phyloP scores from a whole-genome alignment of 2,113 vertebrate genomes.

The Lates calcarifer region DNA sequence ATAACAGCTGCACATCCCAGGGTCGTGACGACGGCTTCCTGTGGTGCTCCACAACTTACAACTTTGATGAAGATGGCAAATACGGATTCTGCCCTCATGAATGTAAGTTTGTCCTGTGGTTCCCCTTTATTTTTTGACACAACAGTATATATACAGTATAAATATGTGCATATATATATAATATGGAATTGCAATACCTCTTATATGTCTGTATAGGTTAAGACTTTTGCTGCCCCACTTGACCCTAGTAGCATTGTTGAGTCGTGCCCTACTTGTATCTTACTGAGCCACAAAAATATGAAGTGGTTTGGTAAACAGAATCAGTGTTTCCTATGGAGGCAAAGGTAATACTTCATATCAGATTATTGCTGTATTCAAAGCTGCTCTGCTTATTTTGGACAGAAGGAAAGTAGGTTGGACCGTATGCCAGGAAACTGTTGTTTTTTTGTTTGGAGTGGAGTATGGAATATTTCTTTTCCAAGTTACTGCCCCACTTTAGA shows the following conservation, averaged over 20 bases:
- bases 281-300: background rate
- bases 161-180: too few relatives aligned
- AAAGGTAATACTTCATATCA: conserved; percentile 30
- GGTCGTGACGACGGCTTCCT: conserved; percentile 96
- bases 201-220: background rate
- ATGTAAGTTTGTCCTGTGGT: conserved; percentile 84
- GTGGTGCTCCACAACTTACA: conserved; percentile 96
- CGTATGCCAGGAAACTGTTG: conserved; percentile 65
- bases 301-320: background rate
- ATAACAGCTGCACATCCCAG: conserved; percentile 91
- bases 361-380: conserved; percentile 39
- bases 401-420: conserved; percentile 65
- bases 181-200: background rate
- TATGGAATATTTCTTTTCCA: conserved; percentile 67
- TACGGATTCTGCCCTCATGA: conserved; percentile 99
- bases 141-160: too few relatives aligned
- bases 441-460: conserved; percentile 55
- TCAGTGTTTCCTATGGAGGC: background rate
- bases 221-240: background rate
- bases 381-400: conserved; percentile 61
- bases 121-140: background rate
- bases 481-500: conserved; percentile 66
- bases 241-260: background rate
- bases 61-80: conserved; percentile 95
- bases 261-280: conserved; percentile 25